Evolutionary conservation across 2,888 invertebrate genomes (phyloP).

Genomic region (Dendrolimus houi): DNA sequence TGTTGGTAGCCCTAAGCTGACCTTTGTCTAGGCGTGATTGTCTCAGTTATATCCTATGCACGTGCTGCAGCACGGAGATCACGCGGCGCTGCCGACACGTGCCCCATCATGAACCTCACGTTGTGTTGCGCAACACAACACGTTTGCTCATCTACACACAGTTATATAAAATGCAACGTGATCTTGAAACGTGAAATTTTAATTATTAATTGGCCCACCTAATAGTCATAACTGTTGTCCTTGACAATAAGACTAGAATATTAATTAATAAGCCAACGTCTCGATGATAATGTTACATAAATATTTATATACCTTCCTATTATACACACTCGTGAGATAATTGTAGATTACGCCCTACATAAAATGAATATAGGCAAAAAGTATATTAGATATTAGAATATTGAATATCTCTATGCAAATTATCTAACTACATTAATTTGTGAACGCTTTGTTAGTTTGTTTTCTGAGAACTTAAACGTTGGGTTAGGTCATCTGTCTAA

Average conservation of each 20-base stretch:
- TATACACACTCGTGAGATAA: no score
- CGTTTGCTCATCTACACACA: conserved; percentile 52
- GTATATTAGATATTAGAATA: no score
- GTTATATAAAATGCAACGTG: conserved; percentile 71
- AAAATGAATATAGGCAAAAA: no score
- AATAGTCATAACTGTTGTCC: conserved; percentile 25
- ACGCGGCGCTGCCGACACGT: conserved; percentile 40
- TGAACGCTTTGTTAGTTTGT: background rate
- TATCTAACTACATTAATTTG: no score
- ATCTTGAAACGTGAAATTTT: conserved; percentile 51
- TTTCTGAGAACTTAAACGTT: conserved; percentile 1
- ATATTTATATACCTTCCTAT: no score
- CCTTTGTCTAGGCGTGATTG: conserved; percentile 32
- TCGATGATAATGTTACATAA: background rate
- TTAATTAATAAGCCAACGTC: conserved; percentile 7
- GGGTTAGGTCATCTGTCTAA: conserved; percentile 5
- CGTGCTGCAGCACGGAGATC: conserved; percentile 27
- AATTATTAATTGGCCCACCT: conserved; percentile 33
- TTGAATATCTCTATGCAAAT: no score
- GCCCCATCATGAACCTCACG: conserved; percentile 65
- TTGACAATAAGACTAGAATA: conserved; percentile 27
- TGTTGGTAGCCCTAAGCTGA: conserved; percentile 14
- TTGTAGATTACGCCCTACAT: no score
- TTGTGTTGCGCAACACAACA: conserved; percentile 63
- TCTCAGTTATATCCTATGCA: conserved; percentile 31